Percentiles rank a stretch among this genome's conserved stretches.
Evolutionary conservation across 2,797 vertebrate species (phyloP).

Genomic region (Tadarida brasiliensis): DNA sequence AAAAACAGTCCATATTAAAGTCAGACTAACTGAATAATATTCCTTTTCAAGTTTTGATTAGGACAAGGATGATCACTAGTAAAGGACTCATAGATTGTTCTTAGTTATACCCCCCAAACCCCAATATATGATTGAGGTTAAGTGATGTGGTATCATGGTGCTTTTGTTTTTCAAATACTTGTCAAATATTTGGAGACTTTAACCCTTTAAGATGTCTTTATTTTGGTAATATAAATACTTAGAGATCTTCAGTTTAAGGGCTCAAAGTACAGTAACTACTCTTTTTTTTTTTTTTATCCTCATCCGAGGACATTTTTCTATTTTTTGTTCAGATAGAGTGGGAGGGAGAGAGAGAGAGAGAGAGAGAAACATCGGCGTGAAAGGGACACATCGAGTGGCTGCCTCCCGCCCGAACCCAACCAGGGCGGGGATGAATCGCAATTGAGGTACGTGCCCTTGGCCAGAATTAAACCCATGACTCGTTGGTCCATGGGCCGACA

Average conservation of each 20-base stretch:
- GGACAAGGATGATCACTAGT: background rate
- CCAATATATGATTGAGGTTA: background rate
- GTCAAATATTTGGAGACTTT: conserved; percentile 31
- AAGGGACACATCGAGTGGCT: too few relatives aligned
- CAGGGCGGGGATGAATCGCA: too few relatives aligned
- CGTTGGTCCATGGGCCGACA: too few relatives aligned
- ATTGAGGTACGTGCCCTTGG: too few relatives aligned
- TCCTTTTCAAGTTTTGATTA: conserved; percentile 2
- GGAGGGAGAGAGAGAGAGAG: too few relatives aligned
- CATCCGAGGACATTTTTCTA: too few relatives aligned
- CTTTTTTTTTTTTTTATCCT: background rate
- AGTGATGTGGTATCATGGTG: background rate
- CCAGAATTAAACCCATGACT: too few relatives aligned
- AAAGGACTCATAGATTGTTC: background rate
- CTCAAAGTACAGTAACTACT: background rate
- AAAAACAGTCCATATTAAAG: background rate
- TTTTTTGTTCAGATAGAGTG: too few relatives aligned
- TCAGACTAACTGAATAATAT: conserved; percentile 14
- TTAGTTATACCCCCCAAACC: background rate
- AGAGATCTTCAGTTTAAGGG: background rate
- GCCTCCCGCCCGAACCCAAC: too few relatives aligned
- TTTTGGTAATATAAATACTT: conserved; percentile 42
- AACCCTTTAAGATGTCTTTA: background rate
- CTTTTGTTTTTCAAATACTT: conserved; percentile 26
- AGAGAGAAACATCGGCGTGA: too few relatives aligned